These are phyloP conservation scores for Silvanus unidentatus DNA, from an alignment of 2,888 invertebrate species.

Conservation along the genomic window DNA sequence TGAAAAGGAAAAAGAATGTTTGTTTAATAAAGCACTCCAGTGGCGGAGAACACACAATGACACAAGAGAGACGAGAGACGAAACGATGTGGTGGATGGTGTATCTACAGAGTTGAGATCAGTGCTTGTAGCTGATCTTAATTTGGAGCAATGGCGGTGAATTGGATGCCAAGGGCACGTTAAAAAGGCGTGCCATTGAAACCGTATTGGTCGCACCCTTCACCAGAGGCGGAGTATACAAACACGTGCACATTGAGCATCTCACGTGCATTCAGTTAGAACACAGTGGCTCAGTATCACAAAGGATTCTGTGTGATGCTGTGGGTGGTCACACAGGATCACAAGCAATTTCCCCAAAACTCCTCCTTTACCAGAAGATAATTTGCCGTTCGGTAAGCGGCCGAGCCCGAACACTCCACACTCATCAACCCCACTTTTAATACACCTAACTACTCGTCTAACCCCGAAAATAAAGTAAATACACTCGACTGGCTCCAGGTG, in stretches of 20 bases:
- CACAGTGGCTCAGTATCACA: no score
- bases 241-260: constrained; percentile 37
- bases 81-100: no score
- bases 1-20: no score
- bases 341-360: constrained; percentile 23
- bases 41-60: no score
- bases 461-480: constrained; percentile 42
- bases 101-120: no score
- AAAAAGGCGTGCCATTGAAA: constrained; percentile 30
- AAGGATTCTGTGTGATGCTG: constrained; percentile 24
- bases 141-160: constrained; percentile 38
- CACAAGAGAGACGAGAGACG: no score
- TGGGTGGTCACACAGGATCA: constrained; percentile 39
- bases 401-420: constrained; percentile 26
- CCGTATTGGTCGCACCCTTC: constrained; percentile 29
- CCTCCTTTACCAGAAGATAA: constrained; percentile 34
- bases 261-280: constrained; percentile 40
- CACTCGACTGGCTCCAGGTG: constrained; percentile 36
- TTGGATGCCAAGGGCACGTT: constrained; percentile 25
- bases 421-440: no score
- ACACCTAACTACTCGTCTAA: constrained; percentile 36
- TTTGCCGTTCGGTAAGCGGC: constrained; percentile 37
- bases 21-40: no score
- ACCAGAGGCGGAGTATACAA: constrained; percentile 28
- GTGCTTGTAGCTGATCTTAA: no score